Evolutionary conservation across 2,888 invertebrate species (phyloP).

Genomic region (Hyles lineata): DNA sequence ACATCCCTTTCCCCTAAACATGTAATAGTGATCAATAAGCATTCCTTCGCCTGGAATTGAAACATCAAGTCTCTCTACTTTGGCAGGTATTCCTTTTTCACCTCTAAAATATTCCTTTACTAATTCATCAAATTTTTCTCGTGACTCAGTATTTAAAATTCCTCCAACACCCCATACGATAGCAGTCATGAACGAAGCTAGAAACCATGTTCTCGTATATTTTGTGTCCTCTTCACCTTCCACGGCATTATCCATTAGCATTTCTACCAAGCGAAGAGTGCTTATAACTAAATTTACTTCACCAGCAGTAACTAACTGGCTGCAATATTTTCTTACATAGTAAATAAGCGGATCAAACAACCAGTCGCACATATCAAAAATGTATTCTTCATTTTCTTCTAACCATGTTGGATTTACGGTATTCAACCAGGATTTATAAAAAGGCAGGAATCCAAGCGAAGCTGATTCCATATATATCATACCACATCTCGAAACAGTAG

Average conservation of each 20-base stretch:
- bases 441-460: slow-evolving; percentile 92
- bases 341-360: slow-evolving; percentile 89
- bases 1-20: slow-evolving; percentile 91
- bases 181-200: slow-evolving; percentile 90
- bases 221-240: slow-evolving; percentile 89
- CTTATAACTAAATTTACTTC: slow-evolving; percentile 89
- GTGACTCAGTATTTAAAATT: slow-evolving; percentile 89
- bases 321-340: slow-evolving; percentile 89
- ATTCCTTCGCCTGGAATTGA: slow-evolving; percentile 91
- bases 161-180: slow-evolving; percentile 95
- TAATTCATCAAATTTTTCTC: slow-evolving; percentile 88
- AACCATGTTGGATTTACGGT: slow-evolving; percentile 87
- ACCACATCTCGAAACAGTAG: slow-evolving; percentile 94
- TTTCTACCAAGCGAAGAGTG: slow-evolving; percentile 90
- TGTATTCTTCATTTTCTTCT: slow-evolving; percentile 84
- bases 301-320: slow-evolving; percentile 87
- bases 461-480: slow-evolving; percentile 96
- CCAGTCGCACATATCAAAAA: slow-evolving; percentile 89
- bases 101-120: slow-evolving; percentile 82
- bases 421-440: slow-evolving; percentile 92
- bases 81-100: slow-evolving; percentile 70
- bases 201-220: slow-evolving; percentile 88
- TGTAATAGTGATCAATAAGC: slow-evolving; percentile 92
- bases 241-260: slow-evolving; percentile 90
- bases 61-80: slow-evolving; percentile 89